Evolutionary conservation across 2,797 vertebrate species (phyloP).

Genomic region (Sardinella longiceps): DNA sequence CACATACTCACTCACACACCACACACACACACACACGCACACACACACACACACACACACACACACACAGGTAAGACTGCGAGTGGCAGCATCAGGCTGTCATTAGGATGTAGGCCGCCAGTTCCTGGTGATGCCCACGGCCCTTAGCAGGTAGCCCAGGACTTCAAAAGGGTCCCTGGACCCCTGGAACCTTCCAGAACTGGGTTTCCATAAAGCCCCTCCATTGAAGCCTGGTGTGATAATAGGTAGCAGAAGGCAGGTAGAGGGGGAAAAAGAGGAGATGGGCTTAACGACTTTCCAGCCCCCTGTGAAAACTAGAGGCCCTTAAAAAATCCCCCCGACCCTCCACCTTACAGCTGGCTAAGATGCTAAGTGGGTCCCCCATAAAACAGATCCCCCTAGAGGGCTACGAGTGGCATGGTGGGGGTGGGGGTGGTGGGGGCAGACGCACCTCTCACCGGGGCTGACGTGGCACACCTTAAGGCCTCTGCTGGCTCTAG

Average conservation of each 20-base stretch:
- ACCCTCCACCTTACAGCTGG: slow-evolving; percentile 41
- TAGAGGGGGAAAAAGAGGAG: slow-evolving; percentile 48
- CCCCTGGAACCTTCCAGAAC: slow-evolving; percentile 44
- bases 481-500: neutral
- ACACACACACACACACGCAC: too few species aligned
- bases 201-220: slow-evolving; percentile 48
- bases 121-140: slow-evolving; percentile 41
- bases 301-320: slow-evolving; percentile 45
- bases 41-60: too few species aligned
- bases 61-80: neutral
- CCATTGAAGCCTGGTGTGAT: slow-evolving; percentile 55
- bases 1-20: neutral
- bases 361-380: slow-evolving; percentile 52
- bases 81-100: slow-evolving; percentile 38
- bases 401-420: slow-evolving; percentile 23
- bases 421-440: neutral
- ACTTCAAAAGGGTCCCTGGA: slow-evolving; percentile 57
- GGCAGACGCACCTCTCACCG: neutral
- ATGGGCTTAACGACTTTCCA: slow-evolving; percentile 51
- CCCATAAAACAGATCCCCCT: slow-evolving; percentile 47
- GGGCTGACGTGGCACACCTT: slow-evolving; percentile 3
- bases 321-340: slow-evolving; percentile 43
- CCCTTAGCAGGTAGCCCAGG: slow-evolving; percentile 44
- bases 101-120: slow-evolving; percentile 49
- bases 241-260: slow-evolving; percentile 59